Percentiles rank a stretch among this genome's conserved stretches.
phyloP scores from a whole-genome alignment of 1,140 invertebrate genomes.

The Drosophila willistoni region DNA sequence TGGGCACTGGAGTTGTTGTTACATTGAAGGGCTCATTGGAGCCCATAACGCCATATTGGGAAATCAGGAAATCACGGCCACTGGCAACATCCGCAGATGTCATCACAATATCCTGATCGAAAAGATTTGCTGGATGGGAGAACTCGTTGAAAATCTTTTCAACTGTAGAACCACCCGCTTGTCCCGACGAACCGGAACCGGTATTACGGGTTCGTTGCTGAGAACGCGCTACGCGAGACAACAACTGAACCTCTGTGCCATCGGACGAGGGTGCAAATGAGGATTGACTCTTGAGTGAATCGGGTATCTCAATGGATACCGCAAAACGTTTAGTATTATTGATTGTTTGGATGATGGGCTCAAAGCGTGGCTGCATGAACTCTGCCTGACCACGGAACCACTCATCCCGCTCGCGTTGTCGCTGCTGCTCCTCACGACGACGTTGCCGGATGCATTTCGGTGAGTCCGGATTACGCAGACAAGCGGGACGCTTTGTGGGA shows the following conservation, averaged over 20 bases:
- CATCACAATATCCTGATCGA: conserved; percentile 64
- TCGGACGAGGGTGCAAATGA: conserved; percentile 12
- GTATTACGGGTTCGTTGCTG: conserved; percentile 50
- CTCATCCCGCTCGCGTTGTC: conserved; percentile 71
- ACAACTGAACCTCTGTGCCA: conserved; percentile 42
- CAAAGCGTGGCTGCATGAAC: conserved; percentile 62
- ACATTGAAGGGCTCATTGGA: conserved; percentile 45
- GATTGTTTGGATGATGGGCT: conserved; percentile 71
- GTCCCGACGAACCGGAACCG: background rate
- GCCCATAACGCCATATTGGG: conserved; percentile 40
- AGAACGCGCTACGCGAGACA: conserved; percentile 64
- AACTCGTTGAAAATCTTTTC: conserved; percentile 27
- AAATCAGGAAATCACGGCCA: conserved; percentile 53
- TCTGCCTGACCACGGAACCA: conserved; percentile 70
- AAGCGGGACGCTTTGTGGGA: conserved; percentile 65
- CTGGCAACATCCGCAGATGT: conserved; percentile 54
- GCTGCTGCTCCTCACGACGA: conserved; percentile 68
- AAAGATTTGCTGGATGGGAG: conserved; percentile 22
- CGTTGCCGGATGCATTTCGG: conserved; percentile 70
- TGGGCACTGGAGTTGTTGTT: conserved; percentile 40
- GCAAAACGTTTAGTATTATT: conserved; percentile 77
- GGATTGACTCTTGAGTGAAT: conserved; percentile 64
- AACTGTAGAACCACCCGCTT: background rate
- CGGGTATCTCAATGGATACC: conserved; percentile 76
- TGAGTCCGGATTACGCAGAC: conserved; percentile 72